Percentiles rank a stretch among this genome's conserved stretches.
Evolutionary conservation across 1,140 invertebrate species (phyloP).

Genomic region (Hesperophylax magnus): DNA sequence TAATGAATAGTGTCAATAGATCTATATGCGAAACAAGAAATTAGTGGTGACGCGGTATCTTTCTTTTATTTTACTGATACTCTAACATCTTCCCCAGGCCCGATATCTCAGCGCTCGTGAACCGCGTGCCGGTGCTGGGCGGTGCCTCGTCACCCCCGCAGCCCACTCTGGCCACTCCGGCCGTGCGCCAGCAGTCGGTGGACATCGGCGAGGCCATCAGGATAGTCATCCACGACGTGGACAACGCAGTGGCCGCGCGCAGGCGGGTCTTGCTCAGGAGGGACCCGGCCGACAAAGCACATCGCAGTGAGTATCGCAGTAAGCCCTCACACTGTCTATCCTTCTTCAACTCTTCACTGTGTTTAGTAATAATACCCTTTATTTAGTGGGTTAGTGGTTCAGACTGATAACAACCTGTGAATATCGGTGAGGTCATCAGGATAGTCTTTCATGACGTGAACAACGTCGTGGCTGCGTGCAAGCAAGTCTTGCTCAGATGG

Average conservation of each 20-base stretch:
- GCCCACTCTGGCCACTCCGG: slow-evolving; percentile 68
- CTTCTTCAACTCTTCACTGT: slow-evolving; percentile 49
- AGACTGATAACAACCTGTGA: slow-evolving; percentile 84
- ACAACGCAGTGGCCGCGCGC: slow-evolving; percentile 70
- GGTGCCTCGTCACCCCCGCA: slow-evolving; percentile 62
- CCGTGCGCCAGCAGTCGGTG: too few relatives aligned
- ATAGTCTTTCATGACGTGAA: slow-evolving; percentile 95
- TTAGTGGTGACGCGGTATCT: not conserved
- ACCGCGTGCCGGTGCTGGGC: slow-evolving; percentile 69
- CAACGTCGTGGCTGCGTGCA: slow-evolving; percentile 77
- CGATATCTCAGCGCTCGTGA: slow-evolving; percentile 80
- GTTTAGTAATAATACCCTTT: slow-evolving; percentile 69
- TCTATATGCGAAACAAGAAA: too few relatives aligned
- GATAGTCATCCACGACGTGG: too few relatives aligned
- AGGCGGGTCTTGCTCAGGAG: slow-evolving; percentile 81
- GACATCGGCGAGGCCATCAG: too few relatives aligned
- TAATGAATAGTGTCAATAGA: too few relatives aligned
- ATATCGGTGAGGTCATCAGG: slow-evolving; percentile 88
- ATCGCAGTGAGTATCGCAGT: slow-evolving; percentile 79
- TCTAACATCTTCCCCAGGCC: slow-evolving; percentile 69
- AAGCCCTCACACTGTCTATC: slow-evolving; percentile 44
- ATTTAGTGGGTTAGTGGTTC: slow-evolving; percentile 73
- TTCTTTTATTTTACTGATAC: not conserved
- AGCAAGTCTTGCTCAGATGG: slow-evolving; percentile 80
- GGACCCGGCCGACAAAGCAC: slow-evolving; percentile 87